Percentiles rank a stretch among this genome's conserved stretches.
Evolutionary conservation across 2,113 vertebrate genomes (phyloP).

Genomic region (Bujurquina vittata): DNA sequence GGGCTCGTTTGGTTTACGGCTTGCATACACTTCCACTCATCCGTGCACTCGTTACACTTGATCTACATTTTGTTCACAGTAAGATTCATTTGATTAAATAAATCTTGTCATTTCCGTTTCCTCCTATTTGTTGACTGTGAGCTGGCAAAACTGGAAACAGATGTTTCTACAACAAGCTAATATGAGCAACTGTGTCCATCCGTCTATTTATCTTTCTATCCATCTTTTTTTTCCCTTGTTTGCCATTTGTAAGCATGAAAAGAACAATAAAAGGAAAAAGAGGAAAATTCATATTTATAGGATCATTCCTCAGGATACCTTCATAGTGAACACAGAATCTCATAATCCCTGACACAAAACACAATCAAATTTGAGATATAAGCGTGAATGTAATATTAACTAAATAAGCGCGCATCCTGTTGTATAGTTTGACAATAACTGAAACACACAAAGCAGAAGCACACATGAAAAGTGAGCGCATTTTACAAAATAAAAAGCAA

Average conservation of each 20-base stretch:
- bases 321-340: neutral
- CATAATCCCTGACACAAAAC: neutral
- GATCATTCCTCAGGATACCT: neutral
- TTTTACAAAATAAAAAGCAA: neutral
- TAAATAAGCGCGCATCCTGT: neutral
- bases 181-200: neutral
- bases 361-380: neutral
- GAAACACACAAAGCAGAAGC: neutral
- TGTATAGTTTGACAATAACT: neutral
- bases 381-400: neutral
- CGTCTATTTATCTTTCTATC: neutral
- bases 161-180: neutral
- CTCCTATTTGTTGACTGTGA: neutral
- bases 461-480: rapidly evolving
- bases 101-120: neutral
- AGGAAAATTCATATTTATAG: neutral
- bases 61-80: neutral
- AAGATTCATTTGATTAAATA: neutral
- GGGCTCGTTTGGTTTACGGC: neutral
- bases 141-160: neutral
- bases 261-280: neutral
- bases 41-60: neutral
- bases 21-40: neutral
- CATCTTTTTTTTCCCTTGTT: neutral
- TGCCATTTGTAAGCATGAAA: neutral